These are phyloP conservation scores for Sarcophaga subvicina DNA, from an alignment of 2,888 invertebrate species.

Conservation along the genomic window DNA sequence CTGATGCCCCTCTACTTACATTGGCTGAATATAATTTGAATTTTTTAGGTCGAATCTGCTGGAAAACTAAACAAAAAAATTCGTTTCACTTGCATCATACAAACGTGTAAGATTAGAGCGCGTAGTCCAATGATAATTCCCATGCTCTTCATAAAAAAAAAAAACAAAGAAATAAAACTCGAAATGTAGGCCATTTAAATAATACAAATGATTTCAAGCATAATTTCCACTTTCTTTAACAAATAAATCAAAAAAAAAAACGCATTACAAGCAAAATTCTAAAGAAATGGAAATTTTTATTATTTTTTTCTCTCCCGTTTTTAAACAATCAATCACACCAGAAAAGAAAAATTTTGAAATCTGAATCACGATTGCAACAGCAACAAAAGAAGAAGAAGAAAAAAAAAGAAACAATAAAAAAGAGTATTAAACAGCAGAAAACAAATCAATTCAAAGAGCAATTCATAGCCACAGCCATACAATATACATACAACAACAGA, in stretches of 20 bases:
- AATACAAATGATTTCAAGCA: constrained; percentile 22
- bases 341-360: constrained; percentile 5
- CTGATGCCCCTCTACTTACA: too few relatives aligned
- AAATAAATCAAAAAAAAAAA: constrained; percentile 25
- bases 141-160: neutral
- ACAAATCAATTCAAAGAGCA: constrained; percentile 4
- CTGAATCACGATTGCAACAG: constrained; percentile 26
- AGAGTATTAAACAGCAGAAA: neutral
- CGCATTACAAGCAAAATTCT: constrained; percentile 54
- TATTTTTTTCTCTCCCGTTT: too few relatives aligned
- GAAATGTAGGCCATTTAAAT: constrained; percentile 4
- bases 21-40: too few relatives aligned
- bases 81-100: too few relatives aligned
- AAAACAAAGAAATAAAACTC: constrained; percentile 5
- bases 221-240: constrained; percentile 50
- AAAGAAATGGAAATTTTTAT: constrained; percentile 36
- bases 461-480: too few relatives aligned
- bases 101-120: too few relatives aligned
- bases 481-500: too few relatives aligned
- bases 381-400: constrained; percentile 38
- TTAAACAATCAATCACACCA: constrained; percentile 53
- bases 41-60: too few relatives aligned
- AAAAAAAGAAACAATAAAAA: neutral
- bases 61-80: too few relatives aligned
- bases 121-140: neutral